Percentiles rank a stretch among this genome's conserved stretches.
Conservation (phyloP, 2,888 invertebrate species). For the Pelosia muscerda region DNA sequence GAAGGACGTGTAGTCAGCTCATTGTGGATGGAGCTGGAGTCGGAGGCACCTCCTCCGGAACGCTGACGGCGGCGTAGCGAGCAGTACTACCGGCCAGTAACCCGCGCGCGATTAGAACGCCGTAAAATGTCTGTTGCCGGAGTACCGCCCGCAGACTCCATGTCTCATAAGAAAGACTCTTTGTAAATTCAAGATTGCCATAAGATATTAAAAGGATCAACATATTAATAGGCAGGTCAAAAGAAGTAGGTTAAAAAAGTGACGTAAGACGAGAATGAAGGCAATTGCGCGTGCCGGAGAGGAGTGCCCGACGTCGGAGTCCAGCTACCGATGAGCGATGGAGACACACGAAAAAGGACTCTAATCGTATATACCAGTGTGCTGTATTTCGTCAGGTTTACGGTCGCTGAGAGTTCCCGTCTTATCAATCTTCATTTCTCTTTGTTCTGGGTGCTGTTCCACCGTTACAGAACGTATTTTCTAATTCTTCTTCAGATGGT, state of each 20-base stretch:
- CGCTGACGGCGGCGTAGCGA: constrained; percentile 86
- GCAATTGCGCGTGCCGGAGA: neutral
- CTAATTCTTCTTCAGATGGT: too few relatives aligned
- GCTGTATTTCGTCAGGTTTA: neutral
- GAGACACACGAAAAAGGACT: neutral
- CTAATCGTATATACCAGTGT: neutral
- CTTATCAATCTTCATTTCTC: too few relatives aligned
- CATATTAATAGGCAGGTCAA: neutral
- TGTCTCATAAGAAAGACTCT: constrained; percentile 55
- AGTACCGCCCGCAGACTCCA: constrained; percentile 74
- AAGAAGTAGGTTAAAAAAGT: too few relatives aligned
- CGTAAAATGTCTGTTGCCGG: constrained; percentile 83
- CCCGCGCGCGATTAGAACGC: constrained; percentile 77
- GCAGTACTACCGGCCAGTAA: constrained; percentile 84
- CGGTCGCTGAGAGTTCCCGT: too few relatives aligned
- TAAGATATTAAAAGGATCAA: constrained; percentile 19
- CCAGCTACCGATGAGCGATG: neutral
- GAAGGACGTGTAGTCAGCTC: constrained; percentile 77
- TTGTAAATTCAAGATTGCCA: constrained; percentile 53
- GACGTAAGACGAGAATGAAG: neutral
- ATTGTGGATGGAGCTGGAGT: constrained; percentile 82
- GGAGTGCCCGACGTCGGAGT: neutral
- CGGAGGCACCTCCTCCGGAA: constrained; percentile 75
- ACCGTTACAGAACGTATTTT: too few relatives aligned
- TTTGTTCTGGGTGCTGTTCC: too few relatives aligned